Evolutionary conservation across 2,888 invertebrate genomes (phyloP).

Genomic region (Cyrtodaria siliqua): DNA sequence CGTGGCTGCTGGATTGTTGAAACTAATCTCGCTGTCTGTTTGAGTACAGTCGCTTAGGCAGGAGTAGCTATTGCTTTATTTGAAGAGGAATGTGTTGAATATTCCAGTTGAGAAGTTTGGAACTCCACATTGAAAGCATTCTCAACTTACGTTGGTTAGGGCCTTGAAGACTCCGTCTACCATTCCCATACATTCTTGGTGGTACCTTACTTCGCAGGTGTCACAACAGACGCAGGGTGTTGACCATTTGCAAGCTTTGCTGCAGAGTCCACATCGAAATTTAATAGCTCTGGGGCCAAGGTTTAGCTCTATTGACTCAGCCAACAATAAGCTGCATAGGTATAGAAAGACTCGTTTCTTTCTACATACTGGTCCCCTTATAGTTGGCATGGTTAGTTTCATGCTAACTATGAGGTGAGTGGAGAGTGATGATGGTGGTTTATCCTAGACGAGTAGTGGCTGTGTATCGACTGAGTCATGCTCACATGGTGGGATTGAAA

Average conservation of each 20-base stretch:
- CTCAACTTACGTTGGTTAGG: conserved; percentile 31
- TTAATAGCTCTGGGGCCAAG: conserved; percentile 28
- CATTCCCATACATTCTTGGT: conserved; percentile 44
- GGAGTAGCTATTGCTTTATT: background rate
- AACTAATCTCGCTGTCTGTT: background rate
- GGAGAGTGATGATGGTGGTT: background rate
- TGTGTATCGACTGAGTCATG: no score
- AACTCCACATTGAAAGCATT: conserved; percentile 39
- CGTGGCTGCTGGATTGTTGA: background rate
- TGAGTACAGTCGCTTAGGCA: background rate
- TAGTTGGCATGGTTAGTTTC: conserved; percentile 2
- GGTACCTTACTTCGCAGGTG: conserved; percentile 43
- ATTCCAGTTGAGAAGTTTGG: conserved; percentile 33
- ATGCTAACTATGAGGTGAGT: background rate
- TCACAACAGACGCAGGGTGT: conserved; percentile 33
- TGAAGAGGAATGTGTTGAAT: conserved; percentile 15
- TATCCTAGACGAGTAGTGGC: no score
- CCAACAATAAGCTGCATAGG: conserved; percentile 22
- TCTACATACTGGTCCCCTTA: conserved; percentile 28
- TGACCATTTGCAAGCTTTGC: conserved; percentile 19
- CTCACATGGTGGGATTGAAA: no score
- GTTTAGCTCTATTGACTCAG: conserved; percentile 28
- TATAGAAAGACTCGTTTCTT: conserved; percentile 26
- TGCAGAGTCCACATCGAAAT: conserved; percentile 29
- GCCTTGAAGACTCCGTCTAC: conserved; percentile 30